Evolutionary conservation across 2,888 invertebrate species (phyloP).

Genomic region (Harmothoe impar): DNA sequence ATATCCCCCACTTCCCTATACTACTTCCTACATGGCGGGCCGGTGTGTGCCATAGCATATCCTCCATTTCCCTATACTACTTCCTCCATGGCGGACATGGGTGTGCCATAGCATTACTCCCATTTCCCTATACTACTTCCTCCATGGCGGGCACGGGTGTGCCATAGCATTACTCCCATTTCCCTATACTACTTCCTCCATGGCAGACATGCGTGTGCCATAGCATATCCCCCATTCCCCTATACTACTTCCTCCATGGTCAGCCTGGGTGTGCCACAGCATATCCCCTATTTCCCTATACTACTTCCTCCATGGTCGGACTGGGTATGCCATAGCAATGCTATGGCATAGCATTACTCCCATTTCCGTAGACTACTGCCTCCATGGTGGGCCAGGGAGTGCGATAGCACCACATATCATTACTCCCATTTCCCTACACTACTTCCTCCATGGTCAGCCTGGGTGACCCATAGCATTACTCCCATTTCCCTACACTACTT

Average conservation of each 20-base stretch:
- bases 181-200: background rate
- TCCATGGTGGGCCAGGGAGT: too few relatives aligned
- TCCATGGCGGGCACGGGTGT: too few relatives aligned
- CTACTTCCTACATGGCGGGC: too few relatives aligned
- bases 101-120: background rate
- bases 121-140: background rate
- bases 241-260: background rate
- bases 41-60: too few relatives aligned
- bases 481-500: background rate
- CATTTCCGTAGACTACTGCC: background rate
- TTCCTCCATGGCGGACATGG: background rate
- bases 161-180: background rate
- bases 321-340: too few relatives aligned
- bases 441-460: background rate
- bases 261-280: too few relatives aligned
- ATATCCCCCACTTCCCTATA: too few relatives aligned
- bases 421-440: background rate
- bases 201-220: too few relatives aligned
- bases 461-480: background rate
- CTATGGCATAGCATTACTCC: too few relatives aligned
- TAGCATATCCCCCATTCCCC: background rate
- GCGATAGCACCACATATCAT: too few relatives aligned
- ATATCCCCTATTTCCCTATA: background rate
- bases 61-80: too few relatives aligned
- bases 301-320: background rate